A percentile compares a stretch with the other conserved stretches of the same genome.
Conservation (phyloP, 1,140 invertebrate genomes). For the Asbolus verrucosus region DNA sequence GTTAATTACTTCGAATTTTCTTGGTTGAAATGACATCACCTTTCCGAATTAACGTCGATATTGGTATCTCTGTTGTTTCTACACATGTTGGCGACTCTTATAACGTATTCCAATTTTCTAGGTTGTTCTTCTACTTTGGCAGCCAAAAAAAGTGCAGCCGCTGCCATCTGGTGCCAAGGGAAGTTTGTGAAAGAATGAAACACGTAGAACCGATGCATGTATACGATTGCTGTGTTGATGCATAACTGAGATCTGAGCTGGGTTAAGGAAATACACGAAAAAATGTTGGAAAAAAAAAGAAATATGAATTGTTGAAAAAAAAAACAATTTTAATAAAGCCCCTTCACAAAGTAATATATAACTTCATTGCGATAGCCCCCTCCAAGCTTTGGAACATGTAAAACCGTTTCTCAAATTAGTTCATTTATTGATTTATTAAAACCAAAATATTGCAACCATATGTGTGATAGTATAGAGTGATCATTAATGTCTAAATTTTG, state of each 20-base stretch:
- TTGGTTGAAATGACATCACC: constrained; percentile 59
- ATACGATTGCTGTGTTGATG: constrained; percentile 97
- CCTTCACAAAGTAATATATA: too few species aligned
- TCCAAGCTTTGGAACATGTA: too few species aligned
- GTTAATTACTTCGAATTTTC: not conserved
- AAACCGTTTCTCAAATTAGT: too few species aligned
- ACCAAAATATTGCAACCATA: too few species aligned
- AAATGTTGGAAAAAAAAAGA: constrained; percentile 8
- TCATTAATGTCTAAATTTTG: too few species aligned
- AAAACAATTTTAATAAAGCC: too few species aligned
- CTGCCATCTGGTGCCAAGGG: constrained; percentile 83
- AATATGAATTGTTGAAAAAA: not conserved
- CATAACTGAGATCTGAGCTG: constrained; percentile 83
- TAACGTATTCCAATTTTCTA: constrained; percentile 95
- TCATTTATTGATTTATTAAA: too few species aligned
- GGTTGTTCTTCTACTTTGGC: constrained; percentile 98
- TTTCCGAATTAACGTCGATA: constrained; percentile 80
- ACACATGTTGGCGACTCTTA: constrained; percentile 89
- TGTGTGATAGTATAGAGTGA: too few species aligned
- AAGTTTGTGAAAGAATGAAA: constrained; percentile 92
- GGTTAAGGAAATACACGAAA: constrained; percentile 61
- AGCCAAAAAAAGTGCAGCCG: constrained; percentile 92
- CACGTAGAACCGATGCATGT: constrained; percentile 98
- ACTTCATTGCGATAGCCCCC: too few species aligned
- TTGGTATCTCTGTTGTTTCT: constrained; percentile 60